These are phyloP conservation scores for Trachelus troglodyta DNA, from an alignment of 2,888 invertebrate genomes.

Conservation along the genomic window DNA sequence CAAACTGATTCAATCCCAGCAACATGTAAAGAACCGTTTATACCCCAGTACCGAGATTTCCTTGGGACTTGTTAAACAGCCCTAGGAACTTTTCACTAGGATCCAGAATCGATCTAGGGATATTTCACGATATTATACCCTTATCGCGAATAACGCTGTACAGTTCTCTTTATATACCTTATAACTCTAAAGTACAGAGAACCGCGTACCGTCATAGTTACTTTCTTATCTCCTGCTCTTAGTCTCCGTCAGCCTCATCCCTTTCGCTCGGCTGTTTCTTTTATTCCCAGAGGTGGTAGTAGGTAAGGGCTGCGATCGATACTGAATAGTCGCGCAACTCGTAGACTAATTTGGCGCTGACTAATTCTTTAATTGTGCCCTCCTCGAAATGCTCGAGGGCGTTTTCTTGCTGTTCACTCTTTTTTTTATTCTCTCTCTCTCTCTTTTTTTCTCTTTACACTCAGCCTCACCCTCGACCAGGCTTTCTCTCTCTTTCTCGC, in stretches of 20 bases:
- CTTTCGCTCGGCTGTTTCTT: background rate
- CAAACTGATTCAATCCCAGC: background rate
- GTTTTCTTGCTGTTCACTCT: slow-evolving; percentile 8
- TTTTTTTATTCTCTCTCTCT: slow-evolving; percentile 22
- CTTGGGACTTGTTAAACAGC: background rate
- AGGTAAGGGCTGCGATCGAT: background rate
- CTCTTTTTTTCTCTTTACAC: slow-evolving; percentile 36
- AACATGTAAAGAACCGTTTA: background rate
- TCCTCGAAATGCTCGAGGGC: background rate
- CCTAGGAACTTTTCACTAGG: background rate
- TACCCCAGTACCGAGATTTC: background rate
- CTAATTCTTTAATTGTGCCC: background rate
- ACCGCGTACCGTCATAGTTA: background rate
- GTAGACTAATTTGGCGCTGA: background rate
- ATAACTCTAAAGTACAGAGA: background rate
- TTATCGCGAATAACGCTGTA: background rate
- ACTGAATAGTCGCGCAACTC: background rate
- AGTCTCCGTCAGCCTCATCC: background rate
- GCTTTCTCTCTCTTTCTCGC: slow-evolving; percentile 22
- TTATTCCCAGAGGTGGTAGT: background rate
- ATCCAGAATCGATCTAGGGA: background rate
- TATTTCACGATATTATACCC: background rate
- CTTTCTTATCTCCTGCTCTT: background rate
- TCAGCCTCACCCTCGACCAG: slow-evolving; percentile 31
- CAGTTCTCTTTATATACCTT: background rate